These are phyloP conservation scores for Polyommatus icarus DNA, from an alignment of 2,888 invertebrate species.

Conservation along the genomic window DNA sequence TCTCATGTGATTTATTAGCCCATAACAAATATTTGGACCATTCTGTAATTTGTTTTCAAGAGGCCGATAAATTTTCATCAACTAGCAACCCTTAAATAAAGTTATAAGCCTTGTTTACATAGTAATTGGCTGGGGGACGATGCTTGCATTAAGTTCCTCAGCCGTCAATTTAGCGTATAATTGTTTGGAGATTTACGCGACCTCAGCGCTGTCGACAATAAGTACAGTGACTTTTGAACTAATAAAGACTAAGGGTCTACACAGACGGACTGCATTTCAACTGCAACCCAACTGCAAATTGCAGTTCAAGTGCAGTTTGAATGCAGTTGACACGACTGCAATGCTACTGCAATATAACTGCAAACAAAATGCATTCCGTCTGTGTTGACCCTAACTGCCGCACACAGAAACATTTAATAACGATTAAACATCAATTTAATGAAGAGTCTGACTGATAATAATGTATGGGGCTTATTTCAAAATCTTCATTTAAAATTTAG, in stretches of 20 bases:
- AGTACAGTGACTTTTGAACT: neutral
- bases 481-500: too few species aligned
- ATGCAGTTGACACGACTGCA: too few species aligned
- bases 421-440: too few species aligned
- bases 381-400: too few species aligned
- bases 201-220: neutral
- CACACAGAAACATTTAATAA: too few species aligned
- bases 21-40: slow-evolving; percentile 28
- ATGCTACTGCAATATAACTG: too few species aligned
- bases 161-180: slow-evolving; percentile 12
- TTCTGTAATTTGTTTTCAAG: slow-evolving; percentile 37
- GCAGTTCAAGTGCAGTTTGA: too few species aligned
- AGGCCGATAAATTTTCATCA: slow-evolving; percentile 45
- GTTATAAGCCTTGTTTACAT: slow-evolving; percentile 45
- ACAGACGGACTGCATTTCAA: too few species aligned
- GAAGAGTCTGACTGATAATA: too few species aligned
- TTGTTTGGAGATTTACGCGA: slow-evolving; percentile 11
- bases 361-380: too few species aligned
- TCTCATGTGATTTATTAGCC: neutral
- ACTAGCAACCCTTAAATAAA: slow-evolving; percentile 43
- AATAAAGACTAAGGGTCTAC: neutral
- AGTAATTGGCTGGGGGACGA: slow-evolving; percentile 39
- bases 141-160: slow-evolving; percentile 33
- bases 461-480: too few species aligned
- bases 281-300: too few species aligned